Evolutionary conservation across 1,140 invertebrate genomes (phyloP).

Genomic region (Drosophila sturtevanti): DNA sequence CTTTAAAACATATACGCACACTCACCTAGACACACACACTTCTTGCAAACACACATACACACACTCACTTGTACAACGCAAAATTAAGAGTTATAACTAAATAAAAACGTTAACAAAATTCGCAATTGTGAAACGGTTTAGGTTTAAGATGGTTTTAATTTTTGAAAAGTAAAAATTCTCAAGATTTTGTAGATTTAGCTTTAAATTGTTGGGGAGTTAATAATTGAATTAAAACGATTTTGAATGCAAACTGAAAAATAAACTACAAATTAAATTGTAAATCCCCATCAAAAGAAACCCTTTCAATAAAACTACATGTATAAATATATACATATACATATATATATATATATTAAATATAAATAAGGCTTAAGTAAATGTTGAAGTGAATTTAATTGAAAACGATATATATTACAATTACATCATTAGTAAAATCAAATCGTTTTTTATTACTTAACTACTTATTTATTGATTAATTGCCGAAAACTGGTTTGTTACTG

Average conservation of each 20-base stretch:
- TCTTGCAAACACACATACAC: not conserved
- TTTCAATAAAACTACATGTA: not conserved
- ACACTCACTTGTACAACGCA: not conserved
- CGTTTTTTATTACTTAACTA: not conserved
- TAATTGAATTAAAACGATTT: constrained; percentile 20
- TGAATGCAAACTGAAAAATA: constrained; percentile 21
- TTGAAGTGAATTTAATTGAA: constrained; percentile 79
- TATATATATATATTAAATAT: constrained; percentile 37
- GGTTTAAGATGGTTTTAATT: constrained; percentile 1
- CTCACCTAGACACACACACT: not conserved
- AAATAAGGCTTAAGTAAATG: constrained; percentile 69
- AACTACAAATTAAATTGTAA: constrained; percentile 30
- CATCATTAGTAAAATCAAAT: constrained; percentile 48
- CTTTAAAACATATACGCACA: not conserved
- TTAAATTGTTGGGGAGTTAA: constrained; percentile 40
- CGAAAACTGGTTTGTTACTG: too few species aligned
- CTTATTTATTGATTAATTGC: too few species aligned
- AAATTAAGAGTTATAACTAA: constrained; percentile 2
- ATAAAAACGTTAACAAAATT: constrained; percentile 4
- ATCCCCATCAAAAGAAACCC: constrained; percentile 14
- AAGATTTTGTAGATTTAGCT: constrained; percentile 36
- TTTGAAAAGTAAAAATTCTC: constrained; percentile 25
- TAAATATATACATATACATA: constrained; percentile 27
- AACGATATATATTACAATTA: constrained; percentile 63
- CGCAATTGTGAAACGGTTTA: not conserved